Evolutionary conservation across 2,113 vertebrate genomes (phyloP).

Genomic region (Corvus moneduloides): DNA sequence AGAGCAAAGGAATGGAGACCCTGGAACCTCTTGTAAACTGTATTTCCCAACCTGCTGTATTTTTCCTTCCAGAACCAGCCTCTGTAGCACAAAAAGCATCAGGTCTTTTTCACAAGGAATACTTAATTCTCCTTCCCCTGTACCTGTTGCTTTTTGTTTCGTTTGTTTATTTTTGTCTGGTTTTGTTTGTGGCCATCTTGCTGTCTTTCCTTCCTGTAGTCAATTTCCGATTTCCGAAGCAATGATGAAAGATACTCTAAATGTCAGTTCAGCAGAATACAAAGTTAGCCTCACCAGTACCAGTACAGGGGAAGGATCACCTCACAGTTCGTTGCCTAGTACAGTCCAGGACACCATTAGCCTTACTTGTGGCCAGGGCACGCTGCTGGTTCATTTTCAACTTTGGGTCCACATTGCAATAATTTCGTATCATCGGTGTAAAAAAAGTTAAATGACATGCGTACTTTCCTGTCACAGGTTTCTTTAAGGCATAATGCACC

Average conservation of each 20-base stretch:
- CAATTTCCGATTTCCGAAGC: background rate
- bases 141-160: background rate
- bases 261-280: background rate
- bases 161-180: background rate
- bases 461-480: background rate
- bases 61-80: background rate
- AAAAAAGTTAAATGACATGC: background rate
- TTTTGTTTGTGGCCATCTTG: background rate
- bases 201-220: background rate
- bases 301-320: background rate
- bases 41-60: background rate
- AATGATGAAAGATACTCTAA: background rate
- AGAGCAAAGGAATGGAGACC: background rate
- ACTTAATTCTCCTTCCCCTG: background rate
- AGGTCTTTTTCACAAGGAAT: background rate
- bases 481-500: background rate
- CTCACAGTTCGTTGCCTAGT: background rate
- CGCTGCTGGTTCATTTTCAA: background rate
- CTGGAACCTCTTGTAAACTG: background rate
- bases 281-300: background rate
- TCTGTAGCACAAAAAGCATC: background rate
- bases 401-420: background rate
- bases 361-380: background rate
- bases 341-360: background rate
- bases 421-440: accelerated